These are phyloP conservation scores for Laticauda laticaudata DNA, from an alignment of 2,113 vertebrate genomes.

Conservation along the genomic window DNA sequence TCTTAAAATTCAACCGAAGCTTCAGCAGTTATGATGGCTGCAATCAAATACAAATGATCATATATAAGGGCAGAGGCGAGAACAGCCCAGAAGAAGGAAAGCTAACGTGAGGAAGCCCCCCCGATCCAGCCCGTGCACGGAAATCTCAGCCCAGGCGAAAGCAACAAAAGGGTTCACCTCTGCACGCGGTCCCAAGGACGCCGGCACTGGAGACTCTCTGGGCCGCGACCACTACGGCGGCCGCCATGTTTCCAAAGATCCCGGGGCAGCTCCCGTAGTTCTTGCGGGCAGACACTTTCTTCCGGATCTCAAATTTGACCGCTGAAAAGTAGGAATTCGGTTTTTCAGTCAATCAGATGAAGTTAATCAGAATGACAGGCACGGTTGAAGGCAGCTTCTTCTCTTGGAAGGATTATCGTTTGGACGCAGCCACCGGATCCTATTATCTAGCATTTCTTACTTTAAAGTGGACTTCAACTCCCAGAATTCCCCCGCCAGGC, in stretches of 20 bases:
- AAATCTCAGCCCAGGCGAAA: background rate
- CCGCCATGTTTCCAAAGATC: conserved; percentile 13
- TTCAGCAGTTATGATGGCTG: background rate
- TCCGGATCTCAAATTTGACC: background rate
- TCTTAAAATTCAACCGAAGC: background rate
- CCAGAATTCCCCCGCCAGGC: background rate
- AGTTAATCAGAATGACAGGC: fast-evolving
- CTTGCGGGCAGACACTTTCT: background rate
- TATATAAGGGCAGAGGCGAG: background rate
- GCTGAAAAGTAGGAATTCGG: background rate
- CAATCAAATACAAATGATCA: background rate
- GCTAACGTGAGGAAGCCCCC: background rate
- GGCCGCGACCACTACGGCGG: background rate
- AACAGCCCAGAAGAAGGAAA: background rate
- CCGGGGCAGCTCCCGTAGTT: background rate
- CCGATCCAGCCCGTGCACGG: background rate
- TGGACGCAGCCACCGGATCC: conserved; percentile 3
- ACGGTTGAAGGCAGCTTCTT: fast-evolving
- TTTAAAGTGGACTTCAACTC: background rate
- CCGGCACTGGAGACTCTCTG: background rate
- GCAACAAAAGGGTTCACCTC: conserved; percentile 34
- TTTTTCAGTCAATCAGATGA: background rate
- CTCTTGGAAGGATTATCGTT: fast-evolving
- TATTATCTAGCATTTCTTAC: background rate
- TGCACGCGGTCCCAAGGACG: background rate